These are phyloP conservation scores for Triplophysa dalaica DNA, from an alignment of 2,113 vertebrate species.

Conservation along the genomic window DNA sequence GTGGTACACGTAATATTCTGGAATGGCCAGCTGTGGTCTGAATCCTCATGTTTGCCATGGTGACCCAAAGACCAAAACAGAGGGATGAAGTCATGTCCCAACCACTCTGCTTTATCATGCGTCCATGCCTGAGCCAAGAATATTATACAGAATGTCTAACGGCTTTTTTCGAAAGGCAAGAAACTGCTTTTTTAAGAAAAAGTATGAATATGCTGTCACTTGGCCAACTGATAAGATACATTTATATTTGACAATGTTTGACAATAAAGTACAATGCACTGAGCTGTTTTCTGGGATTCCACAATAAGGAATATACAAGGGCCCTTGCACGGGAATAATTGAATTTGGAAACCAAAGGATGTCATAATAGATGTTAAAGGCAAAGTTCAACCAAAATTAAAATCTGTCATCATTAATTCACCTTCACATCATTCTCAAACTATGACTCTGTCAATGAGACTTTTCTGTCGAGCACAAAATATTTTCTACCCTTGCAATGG, in stretches of 20 bases:
- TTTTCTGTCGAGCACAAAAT: too few relatives aligned
- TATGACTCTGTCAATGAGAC: too few relatives aligned
- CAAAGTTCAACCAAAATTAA: too few relatives aligned
- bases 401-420: too few relatives aligned
- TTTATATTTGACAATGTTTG: neutral
- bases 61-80: slow-evolving; percentile 38
- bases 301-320: too few relatives aligned
- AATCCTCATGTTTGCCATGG: slow-evolving; percentile 11
- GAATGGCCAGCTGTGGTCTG: slow-evolving; percentile 15
- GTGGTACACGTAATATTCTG: slow-evolving; percentile 18
- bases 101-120: slow-evolving; percentile 37
- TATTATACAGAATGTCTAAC: neutral
- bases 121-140: slow-evolving; percentile 20
- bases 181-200: neutral
- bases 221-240: neutral
- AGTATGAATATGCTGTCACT: neutral
- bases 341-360: too few relatives aligned
- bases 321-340: too few relatives aligned
- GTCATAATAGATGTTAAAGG: too few relatives aligned
- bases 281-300: too few relatives aligned
- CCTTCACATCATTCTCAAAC: too few relatives aligned
- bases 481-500: too few relatives aligned
- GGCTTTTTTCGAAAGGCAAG: neutral
- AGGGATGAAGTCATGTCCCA: slow-evolving; percentile 39
- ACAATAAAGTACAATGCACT: too few relatives aligned